phyloP scores from a whole-genome alignment of 2,113 vertebrate species.

The Meleagris gallopavo region DNA sequence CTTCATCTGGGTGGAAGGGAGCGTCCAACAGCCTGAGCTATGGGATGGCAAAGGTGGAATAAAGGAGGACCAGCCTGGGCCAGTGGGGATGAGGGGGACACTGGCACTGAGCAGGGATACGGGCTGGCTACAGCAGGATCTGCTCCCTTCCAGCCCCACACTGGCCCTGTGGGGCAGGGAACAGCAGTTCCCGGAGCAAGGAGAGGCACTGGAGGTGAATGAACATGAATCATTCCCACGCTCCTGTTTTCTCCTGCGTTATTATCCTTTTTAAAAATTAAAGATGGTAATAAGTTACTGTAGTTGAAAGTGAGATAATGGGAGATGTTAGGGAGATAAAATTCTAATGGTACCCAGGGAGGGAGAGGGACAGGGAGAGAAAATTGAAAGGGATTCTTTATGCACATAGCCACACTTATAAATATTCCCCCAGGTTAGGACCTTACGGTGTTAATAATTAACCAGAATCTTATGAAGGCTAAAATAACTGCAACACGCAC shows the following conservation, averaged over 20 bases:
- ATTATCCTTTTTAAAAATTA: conserved; percentile 34
- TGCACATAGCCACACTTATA: conserved; percentile 10
- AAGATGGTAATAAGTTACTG: not conserved
- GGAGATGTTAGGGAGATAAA: conserved; percentile 12
- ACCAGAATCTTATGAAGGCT: conserved; percentile 35
- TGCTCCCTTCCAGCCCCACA: not conserved
- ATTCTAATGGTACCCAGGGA: not conserved
- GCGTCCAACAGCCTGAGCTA: not conserved
- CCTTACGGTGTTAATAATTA: conserved; percentile 60
- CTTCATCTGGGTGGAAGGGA: not conserved
- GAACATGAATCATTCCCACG: not conserved
- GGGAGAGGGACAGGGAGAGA: not conserved
- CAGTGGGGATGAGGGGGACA: not conserved
- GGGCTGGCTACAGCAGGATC: not conserved
- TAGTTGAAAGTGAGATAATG: not conserved
- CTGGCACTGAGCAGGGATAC: not conserved
- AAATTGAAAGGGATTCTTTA: conserved; percentile 23
- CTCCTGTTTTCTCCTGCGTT: not conserved
- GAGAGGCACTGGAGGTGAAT: not conserved
- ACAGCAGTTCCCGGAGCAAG: not conserved
- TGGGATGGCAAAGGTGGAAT: not conserved
- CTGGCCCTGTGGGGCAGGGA: not conserved
- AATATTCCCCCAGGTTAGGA: conserved; percentile 17
- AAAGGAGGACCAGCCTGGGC: not conserved
- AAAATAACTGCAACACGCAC: not conserved